Evolutionary conservation across 35 echinoderm and acorn worm species (phyloP), one percentile per base, ranked within the genome.

Genomic region (Anneissia japonica): DNA sequence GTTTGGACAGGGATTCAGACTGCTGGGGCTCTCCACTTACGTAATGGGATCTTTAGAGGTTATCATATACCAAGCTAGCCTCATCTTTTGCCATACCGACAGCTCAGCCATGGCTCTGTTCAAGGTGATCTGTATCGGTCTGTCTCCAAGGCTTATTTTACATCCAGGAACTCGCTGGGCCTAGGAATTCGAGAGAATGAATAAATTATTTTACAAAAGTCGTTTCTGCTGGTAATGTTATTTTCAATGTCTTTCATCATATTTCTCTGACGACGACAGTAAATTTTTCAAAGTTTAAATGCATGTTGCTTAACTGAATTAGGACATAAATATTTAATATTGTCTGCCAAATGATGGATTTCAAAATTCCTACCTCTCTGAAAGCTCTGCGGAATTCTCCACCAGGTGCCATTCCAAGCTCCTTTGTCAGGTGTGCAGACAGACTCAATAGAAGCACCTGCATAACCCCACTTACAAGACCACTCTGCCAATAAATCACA

Each of bases 301-400:
- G n/a, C n/a, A n/a, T n/a, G n/a, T n/a, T n/a, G n/a, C n/a, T n/a
- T n/a, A n/a, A n/a, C n/a, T n/a, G n/a, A n/a, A n/a, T n/a, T n/a
- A n/a, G n/a, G n/a, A n/a, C n/a, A n/a, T n/a, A n/a, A n/a, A n/a
- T n/a, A n/a, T n/a, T n/a, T n/a, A n/a, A n/a, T n/a, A n/a, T n/a
- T n/a, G n/a, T n/a, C n/a, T n/a, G n/a, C n/a, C n/a, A n/a, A n/a
- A n/a, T n/a, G n/a, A n/a, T n/a, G n/a, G n/a, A n/a, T n/a, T n/a
- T 33, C 30, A 33, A 30, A 34, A 32, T 39, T 39, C 77, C 32
- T 85, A 97, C 95, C 91, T 97, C 95, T 83, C 87, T 90, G 72
- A 97, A 93, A 45, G 95, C 95, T 91, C 88, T 93, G 72, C 95
- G 87, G 89, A 97, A 97, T 79, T 97, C 95, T 29, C 91, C 95